Conservation (phyloP, 1,140 invertebrate species). For the Aethina tumida region DNA sequence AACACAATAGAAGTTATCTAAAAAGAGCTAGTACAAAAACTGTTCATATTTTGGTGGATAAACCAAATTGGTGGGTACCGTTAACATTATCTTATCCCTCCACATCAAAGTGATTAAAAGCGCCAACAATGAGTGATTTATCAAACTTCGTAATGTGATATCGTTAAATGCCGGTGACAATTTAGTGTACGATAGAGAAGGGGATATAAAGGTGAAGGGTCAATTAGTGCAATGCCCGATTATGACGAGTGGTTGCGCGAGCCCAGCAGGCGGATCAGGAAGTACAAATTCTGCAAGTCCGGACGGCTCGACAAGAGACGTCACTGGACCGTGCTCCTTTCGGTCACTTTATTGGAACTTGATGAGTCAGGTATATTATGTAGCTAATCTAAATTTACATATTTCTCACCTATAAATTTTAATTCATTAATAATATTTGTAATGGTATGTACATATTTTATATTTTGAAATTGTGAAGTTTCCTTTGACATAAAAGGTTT, state of each 20-base stretch:
- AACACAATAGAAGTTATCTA: too few relatives aligned
- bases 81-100: not conserved
- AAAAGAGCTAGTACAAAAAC: too few relatives aligned
- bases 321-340: conserved; percentile 22
- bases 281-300: conserved; percentile 22
- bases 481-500: not conserved
- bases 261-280: conserved; percentile 17
- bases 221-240: conserved; percentile 16
- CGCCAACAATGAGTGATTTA: not conserved
- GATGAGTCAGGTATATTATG: conserved; percentile 20
- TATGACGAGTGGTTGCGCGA: conserved; percentile 20
- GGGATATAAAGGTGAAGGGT: not conserved
- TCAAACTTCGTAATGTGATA: not conserved
- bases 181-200: conserved; percentile 1
- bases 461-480: conserved; percentile 4
- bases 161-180: not conserved
- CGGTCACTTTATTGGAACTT: conserved; percentile 19
- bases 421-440: too few relatives aligned
- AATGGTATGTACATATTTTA: conserved; percentile 5
- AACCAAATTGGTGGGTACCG: too few relatives aligned
- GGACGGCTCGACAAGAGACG: conserved; percentile 9
- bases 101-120: not conserved
- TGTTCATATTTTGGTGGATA: too few relatives aligned
- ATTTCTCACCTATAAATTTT: too few relatives aligned
- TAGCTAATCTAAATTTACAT: too few relatives aligned